Base-by-base conservation (phyloP, 2,797 vertebrate species). In the Enteromius viviparus region DNA sequence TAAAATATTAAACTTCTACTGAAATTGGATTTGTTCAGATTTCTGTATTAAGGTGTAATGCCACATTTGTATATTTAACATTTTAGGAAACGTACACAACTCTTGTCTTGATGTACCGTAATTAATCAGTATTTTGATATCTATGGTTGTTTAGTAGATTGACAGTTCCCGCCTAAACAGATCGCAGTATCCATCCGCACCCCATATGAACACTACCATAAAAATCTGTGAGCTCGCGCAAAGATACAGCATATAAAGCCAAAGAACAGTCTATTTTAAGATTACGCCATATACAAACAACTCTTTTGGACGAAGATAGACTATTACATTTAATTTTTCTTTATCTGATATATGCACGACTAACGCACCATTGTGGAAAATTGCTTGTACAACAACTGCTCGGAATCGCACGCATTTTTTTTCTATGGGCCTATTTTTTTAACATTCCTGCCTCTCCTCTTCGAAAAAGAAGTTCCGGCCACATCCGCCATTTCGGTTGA, bases 401-500 rank as follows among this genome's bases (percentile, higher is more conserved):
- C 47, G 47, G 47, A 60, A 53, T 17, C 1, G 1, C 4, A 19
- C 17, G 62, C 60, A 14, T 53, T 21, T 68, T 29, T 40, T 9
- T 45, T 21, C 0, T 7, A 14, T 7, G 86, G 93, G 75, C 85
- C 94, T 95, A 94, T n/a, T 93, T 95, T 77, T 83, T 55, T 58
- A 66, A 37, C 17, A 23, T 34, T 60, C 49, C 51, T 4, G 40
- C 10, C 81, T 40, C 72, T 75, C 71, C 72, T 55, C 37, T 82
- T 78, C 84, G 0, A 78, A 81, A 91, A 94, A 92, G 10, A n/a
- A 93, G 94, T 92, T 87, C 94, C 89, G 81, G 40, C 69, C 83
- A 37, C 51, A 89, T 88, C 93, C 95, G 93, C 95, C 95, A 96
- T 95, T 95, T 95, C 93, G 89, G 87, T 88, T 6, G 84, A 88